Conservation (phyloP, 2,888 invertebrate species). For the Nowickia ferox region DNA sequence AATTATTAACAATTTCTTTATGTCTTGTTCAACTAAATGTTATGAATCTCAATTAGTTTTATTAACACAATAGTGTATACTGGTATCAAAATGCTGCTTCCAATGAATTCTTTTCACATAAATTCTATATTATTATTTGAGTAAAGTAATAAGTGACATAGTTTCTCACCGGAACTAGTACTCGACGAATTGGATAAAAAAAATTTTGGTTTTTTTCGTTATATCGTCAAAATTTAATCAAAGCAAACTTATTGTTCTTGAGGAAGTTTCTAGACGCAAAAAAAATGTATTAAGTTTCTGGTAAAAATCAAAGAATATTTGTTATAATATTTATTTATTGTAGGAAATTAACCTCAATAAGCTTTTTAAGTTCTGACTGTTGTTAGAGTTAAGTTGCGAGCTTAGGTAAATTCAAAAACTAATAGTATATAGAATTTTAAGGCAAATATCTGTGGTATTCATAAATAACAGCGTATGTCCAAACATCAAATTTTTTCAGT, state of each 20-base stretch:
- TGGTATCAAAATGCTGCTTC: background rate
- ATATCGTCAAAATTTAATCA: background rate
- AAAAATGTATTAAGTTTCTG: too few species aligned
- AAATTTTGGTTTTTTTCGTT: background rate
- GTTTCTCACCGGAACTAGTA: conserved; percentile 10
- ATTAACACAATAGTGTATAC: background rate
- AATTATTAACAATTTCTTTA: conserved; percentile 48
- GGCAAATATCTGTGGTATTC: too few species aligned
- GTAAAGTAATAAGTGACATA: too few species aligned
- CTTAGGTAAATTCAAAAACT: too few species aligned
- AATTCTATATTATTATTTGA: background rate
- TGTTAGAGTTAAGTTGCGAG: too few species aligned
- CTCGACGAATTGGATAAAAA: background rate
- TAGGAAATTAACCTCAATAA: too few species aligned
- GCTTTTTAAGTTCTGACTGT: too few species aligned
- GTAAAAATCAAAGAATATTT: too few species aligned
- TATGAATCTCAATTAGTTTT: conserved; percentile 50
- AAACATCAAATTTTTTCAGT: too few species aligned
- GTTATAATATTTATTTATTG: too few species aligned
- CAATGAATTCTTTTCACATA: conserved; percentile 1
- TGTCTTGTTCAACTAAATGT: conserved; percentile 18
- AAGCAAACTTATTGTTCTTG: background rate
- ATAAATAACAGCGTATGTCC: too few species aligned
- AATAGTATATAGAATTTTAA: too few species aligned
- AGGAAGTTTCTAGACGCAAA: background rate